These are phyloP conservation scores for Drosophila tanythrix DNA, from an alignment of 2,888 invertebrate genomes.

Conservation along the genomic window DNA sequence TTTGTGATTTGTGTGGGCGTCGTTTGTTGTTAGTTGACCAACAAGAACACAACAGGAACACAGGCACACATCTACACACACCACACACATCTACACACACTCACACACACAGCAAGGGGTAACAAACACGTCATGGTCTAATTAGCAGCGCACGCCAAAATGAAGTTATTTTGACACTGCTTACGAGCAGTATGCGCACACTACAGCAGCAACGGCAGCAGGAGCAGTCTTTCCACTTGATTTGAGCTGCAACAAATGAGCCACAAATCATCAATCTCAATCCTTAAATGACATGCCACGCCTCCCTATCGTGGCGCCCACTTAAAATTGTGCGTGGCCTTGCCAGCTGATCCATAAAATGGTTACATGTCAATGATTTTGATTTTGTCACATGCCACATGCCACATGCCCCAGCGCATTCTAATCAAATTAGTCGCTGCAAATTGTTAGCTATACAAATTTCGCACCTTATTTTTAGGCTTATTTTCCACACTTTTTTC, in stretches of 20 bases:
- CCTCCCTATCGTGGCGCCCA: not conserved
- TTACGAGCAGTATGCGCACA: slow-evolving; percentile 56
- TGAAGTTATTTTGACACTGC: slow-evolving; percentile 57
- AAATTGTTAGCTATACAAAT: slow-evolving; percentile 3
- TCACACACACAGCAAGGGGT: not conserved
- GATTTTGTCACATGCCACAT: slow-evolving; percentile 22
- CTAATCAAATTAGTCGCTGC: slow-evolving; percentile 42
- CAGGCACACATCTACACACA: not conserved
- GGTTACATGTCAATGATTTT: slow-evolving; percentile 69
- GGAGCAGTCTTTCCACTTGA: slow-evolving; percentile 63
- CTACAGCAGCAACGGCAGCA: slow-evolving; percentile 5
- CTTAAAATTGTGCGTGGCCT: slow-evolving; percentile 15
- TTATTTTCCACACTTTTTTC: not conserved
- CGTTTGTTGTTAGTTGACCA: slow-evolving; percentile 35
- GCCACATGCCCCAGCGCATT: slow-evolving; percentile 8
- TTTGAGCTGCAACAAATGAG: slow-evolving; percentile 26
- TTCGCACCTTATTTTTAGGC: slow-evolving; percentile 13
- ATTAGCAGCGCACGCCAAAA: slow-evolving; percentile 60
- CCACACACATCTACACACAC: not conserved
- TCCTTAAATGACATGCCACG: slow-evolving; percentile 1
- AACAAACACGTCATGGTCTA: slow-evolving; percentile 67
- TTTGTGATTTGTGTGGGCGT: slow-evolving; percentile 64
- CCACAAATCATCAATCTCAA: slow-evolving; percentile 39
- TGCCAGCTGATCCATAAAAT: slow-evolving; percentile 70
- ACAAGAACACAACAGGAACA: not conserved